A percentile compares a stretch with the other conserved stretches of the same genome.
Evolutionary conservation across 2,113 vertebrate genomes (phyloP).

Genomic region (Catharus minimus): DNA sequence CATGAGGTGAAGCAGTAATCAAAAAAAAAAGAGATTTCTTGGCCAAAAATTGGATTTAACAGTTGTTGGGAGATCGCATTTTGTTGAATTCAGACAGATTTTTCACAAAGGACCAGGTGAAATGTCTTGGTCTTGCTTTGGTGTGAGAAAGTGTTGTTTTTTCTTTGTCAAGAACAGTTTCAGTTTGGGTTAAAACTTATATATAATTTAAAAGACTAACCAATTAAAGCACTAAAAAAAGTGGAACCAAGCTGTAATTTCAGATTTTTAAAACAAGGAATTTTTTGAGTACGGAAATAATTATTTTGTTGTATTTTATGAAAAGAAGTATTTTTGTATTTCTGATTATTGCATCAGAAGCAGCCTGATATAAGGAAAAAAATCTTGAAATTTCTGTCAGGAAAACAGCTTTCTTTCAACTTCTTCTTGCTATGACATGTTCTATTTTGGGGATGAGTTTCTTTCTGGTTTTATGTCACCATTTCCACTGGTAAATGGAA

Average conservation of each 20-base stretch:
- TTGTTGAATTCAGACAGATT: background rate
- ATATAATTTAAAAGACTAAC: background rate
- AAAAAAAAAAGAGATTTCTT: background rate
- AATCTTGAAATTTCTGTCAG: background rate
- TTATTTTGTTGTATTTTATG: background rate
- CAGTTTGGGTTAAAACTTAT: background rate
- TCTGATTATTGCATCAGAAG: background rate
- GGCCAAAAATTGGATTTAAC: background rate
- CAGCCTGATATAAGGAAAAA: background rate
- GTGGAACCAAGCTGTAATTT: background rate
- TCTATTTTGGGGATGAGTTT: background rate
- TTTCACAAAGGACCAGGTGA: background rate
- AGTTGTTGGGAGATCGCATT: background rate
- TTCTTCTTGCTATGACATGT: background rate
- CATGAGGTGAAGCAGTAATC: background rate
- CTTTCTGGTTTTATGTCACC: background rate
- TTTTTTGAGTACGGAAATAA: background rate
- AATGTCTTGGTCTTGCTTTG: background rate
- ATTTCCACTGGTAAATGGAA: background rate
- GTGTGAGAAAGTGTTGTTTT: background rate
- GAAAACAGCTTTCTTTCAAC: background rate
- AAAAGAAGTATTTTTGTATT: background rate
- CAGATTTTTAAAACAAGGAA: background rate
- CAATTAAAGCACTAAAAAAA: background rate
- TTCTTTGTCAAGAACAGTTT: background rate